Evolutionary conservation across 2,113 vertebrate species (phyloP).

Genomic region (Egretta garzetta): DNA sequence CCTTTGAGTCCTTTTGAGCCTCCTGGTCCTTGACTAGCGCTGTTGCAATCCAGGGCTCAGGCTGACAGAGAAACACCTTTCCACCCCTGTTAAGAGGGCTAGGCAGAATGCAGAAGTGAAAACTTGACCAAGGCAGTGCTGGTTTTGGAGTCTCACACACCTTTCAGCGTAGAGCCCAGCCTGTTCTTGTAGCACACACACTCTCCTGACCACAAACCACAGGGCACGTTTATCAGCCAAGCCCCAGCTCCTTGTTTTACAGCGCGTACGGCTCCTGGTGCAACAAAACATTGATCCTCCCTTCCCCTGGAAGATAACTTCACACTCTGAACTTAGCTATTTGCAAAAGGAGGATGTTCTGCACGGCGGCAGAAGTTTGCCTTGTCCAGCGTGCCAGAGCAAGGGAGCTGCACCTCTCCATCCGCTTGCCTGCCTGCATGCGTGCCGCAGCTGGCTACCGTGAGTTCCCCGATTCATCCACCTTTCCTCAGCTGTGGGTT

Average conservation of each 20-base stretch:
- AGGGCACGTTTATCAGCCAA: fast-evolving
- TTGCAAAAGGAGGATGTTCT: neutral
- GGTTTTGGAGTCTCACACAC: neutral
- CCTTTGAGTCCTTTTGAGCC: neutral
- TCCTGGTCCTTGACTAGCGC: neutral
- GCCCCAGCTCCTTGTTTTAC: neutral
- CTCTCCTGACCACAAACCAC: neutral
- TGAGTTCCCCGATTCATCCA: fast-evolving
- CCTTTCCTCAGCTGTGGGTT: fast-evolving
- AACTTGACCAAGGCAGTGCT: neutral
- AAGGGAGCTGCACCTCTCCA: neutral
- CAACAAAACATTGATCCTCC: neutral
- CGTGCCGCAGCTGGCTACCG: fast-evolving
- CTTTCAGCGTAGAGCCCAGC: fast-evolving
- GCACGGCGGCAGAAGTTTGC: fast-evolving
- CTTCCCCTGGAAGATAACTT: neutral
- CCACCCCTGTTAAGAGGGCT: neutral
- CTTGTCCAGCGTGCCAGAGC: fast-evolving
- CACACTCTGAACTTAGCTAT: neutral
- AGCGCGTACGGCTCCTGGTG: neutral
- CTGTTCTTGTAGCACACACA: neutral
- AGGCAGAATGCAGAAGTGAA: neutral
- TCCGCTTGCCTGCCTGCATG: neutral
- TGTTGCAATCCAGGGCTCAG: neutral
- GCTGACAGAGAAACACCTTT: neutral